A percentile compares a stretch with the other conserved stretches of the same genome.
Conservation (phyloP, 64 coral and sea anemone species). For the Porites australiensis region DNA sequence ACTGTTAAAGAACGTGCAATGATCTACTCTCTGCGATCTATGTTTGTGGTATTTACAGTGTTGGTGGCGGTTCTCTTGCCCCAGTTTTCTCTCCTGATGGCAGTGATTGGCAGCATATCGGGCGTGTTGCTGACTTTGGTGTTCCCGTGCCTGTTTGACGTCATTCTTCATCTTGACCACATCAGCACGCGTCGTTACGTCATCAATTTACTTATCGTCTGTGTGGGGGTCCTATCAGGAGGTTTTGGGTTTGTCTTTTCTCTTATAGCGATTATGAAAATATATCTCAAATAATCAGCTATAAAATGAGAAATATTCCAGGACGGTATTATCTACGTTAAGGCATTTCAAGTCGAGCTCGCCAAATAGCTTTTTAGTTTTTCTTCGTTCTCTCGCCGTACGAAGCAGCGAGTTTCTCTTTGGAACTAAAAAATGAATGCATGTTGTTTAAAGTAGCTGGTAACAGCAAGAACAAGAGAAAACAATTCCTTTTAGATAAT, state of each 20-base stretch:
- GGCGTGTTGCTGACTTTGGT: conserved; percentile 83
- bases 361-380: too few species aligned
- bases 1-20: conserved; percentile 67
- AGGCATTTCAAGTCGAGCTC: too few species aligned
- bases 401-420: too few species aligned
- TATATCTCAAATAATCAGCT: conserved; percentile 47
- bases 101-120: conserved; percentile 92
- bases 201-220: conserved; percentile 86
- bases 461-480: too few species aligned
- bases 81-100: conserved; percentile 95
- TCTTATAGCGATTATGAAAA: conserved; percentile 86
- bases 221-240: conserved; percentile 84
- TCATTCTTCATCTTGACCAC: conserved; percentile 74
- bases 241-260: conserved; percentile 94
- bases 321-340: too few species aligned
- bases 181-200: conserved; percentile 76
- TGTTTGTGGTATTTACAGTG: conserved; percentile 81
- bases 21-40: conserved; percentile 72
- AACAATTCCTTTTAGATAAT: too few species aligned
- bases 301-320: too few species aligned
- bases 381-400: too few species aligned
- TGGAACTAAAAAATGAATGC: too few species aligned
- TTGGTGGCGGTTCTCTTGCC: conserved; percentile 77
- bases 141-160: conserved; percentile 92
- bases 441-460: too few species aligned